Percentiles rank a stretch among this genome's conserved stretches.
These are phyloP conservation scores for Doris montereyensis DNA, from an alignment of 2,888 invertebrate genomes.

Conservation along the genomic window DNA sequence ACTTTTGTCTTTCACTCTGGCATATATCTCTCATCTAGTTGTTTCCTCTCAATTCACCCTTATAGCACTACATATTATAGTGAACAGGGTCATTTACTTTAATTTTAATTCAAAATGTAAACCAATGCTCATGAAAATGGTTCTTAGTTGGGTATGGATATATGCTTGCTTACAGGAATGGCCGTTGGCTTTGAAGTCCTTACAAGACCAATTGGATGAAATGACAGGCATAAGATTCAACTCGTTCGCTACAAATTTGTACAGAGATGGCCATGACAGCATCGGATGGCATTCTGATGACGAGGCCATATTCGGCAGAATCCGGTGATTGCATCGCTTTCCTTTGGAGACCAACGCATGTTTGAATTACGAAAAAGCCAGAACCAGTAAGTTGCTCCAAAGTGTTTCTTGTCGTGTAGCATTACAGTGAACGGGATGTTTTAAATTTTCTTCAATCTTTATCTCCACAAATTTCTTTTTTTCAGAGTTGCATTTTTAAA, in stretches of 20 bases:
- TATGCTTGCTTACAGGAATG: conserved; percentile 70
- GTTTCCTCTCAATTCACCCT: no score
- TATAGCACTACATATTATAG: no score
- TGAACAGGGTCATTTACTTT: no score
- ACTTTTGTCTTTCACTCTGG: no score
- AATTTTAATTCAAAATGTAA: no score
- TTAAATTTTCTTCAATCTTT: no score
- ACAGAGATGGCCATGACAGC: conserved; percentile 74
- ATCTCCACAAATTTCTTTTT: not conserved
- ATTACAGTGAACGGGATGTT: no score
- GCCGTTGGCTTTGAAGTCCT: conserved; percentile 57
- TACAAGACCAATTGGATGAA: conserved; percentile 67
- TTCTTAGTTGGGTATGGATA: no score
- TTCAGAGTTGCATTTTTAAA: not conserved
- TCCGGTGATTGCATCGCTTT: conserved; percentile 72
- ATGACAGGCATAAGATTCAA: conserved; percentile 73
- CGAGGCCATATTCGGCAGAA: conserved; percentile 71
- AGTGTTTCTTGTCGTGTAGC: no score
- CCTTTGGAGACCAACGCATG: conserved; percentile 71
- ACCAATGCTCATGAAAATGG: no score
- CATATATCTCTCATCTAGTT: no score
- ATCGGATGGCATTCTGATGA: conserved; percentile 75
- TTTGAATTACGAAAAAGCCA: conserved; percentile 73
- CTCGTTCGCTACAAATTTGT: conserved; percentile 74
- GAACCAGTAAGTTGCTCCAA: conserved; percentile 54